A percentile compares a stretch with the other conserved stretches of the same genome.
phyloP scores from a whole-genome alignment of 2,113 vertebrate species.

The Calidris pugnax region DNA sequence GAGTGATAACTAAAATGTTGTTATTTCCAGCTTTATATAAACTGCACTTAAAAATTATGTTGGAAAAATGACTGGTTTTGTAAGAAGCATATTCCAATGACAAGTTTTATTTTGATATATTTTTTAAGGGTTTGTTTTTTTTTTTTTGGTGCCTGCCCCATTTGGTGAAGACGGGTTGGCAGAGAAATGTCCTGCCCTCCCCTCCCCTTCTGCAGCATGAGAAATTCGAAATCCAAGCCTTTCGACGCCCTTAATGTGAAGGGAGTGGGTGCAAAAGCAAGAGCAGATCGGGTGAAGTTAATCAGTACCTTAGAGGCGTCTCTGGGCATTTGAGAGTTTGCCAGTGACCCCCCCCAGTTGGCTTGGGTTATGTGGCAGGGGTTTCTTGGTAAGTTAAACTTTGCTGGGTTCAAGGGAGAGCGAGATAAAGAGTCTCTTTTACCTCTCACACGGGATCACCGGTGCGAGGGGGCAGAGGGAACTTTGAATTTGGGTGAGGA shows the following conservation, averaged over 20 bases:
- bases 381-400: background rate
- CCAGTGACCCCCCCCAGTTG: rapidly evolving
- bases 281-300: rapidly evolving
- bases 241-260: rapidly evolving
- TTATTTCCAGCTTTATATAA: background rate
- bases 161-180: background rate
- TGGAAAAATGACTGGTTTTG: background rate
- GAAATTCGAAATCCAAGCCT: background rate
- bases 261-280: background rate
- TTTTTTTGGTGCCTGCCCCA: background rate
- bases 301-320: background rate
- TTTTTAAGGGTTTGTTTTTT: background rate
- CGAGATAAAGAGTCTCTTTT: rapidly evolving
- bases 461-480: too few relatives aligned
- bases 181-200: background rate
- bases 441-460: background rate
- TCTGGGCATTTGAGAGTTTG: too few relatives aligned
- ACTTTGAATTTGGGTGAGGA: too few relatives aligned
- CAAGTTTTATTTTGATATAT: background rate
- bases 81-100: background rate
- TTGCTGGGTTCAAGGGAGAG: background rate
- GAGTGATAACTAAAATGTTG: background rate
- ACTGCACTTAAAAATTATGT: background rate
- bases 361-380: background rate
- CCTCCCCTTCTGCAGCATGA: background rate